Percentiles rank a stretch among this genome's conserved stretches.
Evolutionary conservation across 1,140 invertebrate species (phyloP).

Genomic region (Drosophila pandora): DNA sequence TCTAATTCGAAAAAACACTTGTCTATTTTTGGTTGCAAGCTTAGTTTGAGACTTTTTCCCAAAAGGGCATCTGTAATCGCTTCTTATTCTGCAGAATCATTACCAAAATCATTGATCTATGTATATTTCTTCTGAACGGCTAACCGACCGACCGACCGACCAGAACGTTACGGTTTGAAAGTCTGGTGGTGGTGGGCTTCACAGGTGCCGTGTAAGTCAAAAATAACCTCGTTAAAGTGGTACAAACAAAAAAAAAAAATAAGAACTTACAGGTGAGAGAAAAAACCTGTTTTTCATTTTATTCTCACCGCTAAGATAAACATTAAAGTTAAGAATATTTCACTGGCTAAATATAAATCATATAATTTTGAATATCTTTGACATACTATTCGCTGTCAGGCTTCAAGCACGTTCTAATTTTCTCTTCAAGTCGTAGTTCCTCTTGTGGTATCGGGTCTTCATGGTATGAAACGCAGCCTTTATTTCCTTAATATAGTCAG

Average conservation of each 20-base stretch:
- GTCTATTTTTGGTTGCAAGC: slow-evolving; percentile 13
- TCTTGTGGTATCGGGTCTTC: slow-evolving; percentile 26
- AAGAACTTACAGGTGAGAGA: slow-evolving; percentile 16
- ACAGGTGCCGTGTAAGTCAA: slow-evolving; percentile 14
- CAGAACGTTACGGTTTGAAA: slow-evolving; percentile 34
- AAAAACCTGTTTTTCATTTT: slow-evolving; percentile 25
- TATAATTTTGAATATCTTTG: background rate
- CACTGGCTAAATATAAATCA: background rate
- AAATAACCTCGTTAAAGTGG: slow-evolving; percentile 33
- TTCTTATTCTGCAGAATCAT: background rate
- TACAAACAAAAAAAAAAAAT: slow-evolving; percentile 3
- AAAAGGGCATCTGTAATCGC: too few species aligned
- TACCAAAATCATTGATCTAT: slow-evolving; percentile 21
- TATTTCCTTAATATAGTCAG: slow-evolving; percentile 34
- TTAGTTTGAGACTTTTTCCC: slow-evolving; percentile 2
- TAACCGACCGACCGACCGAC: slow-evolving; percentile 10
- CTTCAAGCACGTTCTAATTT: background rate
- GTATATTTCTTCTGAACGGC: slow-evolving; percentile 15
- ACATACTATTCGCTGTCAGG: background rate
- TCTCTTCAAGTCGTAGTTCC: slow-evolving; percentile 9
- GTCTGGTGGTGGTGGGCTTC: slow-evolving; percentile 2
- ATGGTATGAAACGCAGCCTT: slow-evolving; percentile 14
- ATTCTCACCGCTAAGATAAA: slow-evolving; percentile 14
- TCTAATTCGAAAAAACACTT: slow-evolving; percentile 25
- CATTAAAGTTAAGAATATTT: background rate